Evolutionary conservation across 2,888 invertebrate species (phyloP).

Genomic region (Helicoverpa assulta): DNA sequence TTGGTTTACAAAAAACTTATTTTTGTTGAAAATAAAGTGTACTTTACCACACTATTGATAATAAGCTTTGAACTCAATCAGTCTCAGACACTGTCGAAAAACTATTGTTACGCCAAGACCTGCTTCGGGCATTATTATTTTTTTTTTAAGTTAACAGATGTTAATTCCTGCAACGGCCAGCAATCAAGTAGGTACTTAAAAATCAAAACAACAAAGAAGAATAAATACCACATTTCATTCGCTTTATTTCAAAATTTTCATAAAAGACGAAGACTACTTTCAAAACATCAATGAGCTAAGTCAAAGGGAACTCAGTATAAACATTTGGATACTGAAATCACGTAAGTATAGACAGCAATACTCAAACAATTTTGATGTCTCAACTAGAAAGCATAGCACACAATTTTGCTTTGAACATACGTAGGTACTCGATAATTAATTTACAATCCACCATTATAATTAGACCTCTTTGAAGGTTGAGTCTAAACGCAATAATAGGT

Average conservation of each 20-base stretch:
- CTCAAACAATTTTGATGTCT: constrained; percentile 51
- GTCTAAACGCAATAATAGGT: constrained; percentile 6
- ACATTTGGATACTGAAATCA: constrained; percentile 26
- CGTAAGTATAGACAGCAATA: constrained; percentile 36
- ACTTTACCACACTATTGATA: no score
- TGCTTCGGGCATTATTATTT: no score
- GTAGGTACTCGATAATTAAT: constrained; percentile 49
- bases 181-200: no score
- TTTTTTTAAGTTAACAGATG: no score
- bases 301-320: constrained; percentile 23
- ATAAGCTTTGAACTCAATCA: no score
- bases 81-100: no score
- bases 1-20: no score
- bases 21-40: no score
- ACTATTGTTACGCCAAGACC: no score
- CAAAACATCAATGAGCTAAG: neutral
- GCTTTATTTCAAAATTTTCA: neutral
- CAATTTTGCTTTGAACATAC: constrained; percentile 44
- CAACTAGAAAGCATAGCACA: constrained; percentile 47
- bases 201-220: no score
- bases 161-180: no score
- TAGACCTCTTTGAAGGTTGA: neutral
- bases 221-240: neutral
- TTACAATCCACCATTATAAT: constrained; percentile 26
- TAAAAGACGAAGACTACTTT: constrained; percentile 5